A percentile compares a stretch with the other conserved stretches of the same genome.
These are phyloP conservation scores for Protodeltote pygarga DNA, from an alignment of 2,888 invertebrate species.

Conservation along the genomic window DNA sequence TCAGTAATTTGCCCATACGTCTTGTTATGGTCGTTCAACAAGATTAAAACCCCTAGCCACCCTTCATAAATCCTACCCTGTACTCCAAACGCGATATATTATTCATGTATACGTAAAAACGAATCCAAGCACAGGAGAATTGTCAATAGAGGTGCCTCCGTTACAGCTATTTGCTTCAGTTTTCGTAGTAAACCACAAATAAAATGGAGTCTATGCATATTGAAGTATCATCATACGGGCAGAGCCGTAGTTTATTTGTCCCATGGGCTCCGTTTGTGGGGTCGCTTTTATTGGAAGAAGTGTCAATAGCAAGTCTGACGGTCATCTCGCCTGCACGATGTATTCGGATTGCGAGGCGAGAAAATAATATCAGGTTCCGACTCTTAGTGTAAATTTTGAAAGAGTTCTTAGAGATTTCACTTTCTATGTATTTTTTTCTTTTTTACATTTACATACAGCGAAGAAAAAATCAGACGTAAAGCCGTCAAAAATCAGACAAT, in stretches of 20 bases:
- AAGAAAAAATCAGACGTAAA: too few relatives aligned
- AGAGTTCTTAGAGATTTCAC: too few relatives aligned
- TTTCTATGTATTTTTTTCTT: too few relatives aligned
- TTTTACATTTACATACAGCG: too few relatives aligned
- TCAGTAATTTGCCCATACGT: slow-evolving; percentile 85
- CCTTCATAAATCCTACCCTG: slow-evolving; percentile 83
- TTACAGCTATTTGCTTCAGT: slow-evolving; percentile 64
- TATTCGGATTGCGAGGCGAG: not conserved
- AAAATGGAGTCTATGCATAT: slow-evolving; percentile 85
- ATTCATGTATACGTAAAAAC: slow-evolving; percentile 81
- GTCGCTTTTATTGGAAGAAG: slow-evolving; percentile 73
- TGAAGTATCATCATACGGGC: slow-evolving; percentile 82
- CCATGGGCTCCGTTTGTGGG: slow-evolving; percentile 74
- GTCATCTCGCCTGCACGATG: slow-evolving; percentile 50
- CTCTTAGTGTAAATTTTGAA: too few relatives aligned
- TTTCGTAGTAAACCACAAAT: slow-evolving; percentile 75
- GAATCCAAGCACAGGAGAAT: slow-evolving; percentile 69
- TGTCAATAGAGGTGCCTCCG: slow-evolving; percentile 65
- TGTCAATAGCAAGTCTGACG: slow-evolving; percentile 76
- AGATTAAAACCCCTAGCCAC: slow-evolving; percentile 83
- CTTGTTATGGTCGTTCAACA: slow-evolving; percentile 83
- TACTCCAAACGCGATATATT: slow-evolving; percentile 75
- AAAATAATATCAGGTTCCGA: slow-evolving; percentile 1
- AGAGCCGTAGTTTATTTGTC: slow-evolving; percentile 75
- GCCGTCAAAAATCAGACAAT: too few relatives aligned